A percentile compares a stretch with the other conserved stretches of the same genome.
Conservation (phyloP, 2,888 invertebrate genomes). For the Lithosia quadra region DNA sequence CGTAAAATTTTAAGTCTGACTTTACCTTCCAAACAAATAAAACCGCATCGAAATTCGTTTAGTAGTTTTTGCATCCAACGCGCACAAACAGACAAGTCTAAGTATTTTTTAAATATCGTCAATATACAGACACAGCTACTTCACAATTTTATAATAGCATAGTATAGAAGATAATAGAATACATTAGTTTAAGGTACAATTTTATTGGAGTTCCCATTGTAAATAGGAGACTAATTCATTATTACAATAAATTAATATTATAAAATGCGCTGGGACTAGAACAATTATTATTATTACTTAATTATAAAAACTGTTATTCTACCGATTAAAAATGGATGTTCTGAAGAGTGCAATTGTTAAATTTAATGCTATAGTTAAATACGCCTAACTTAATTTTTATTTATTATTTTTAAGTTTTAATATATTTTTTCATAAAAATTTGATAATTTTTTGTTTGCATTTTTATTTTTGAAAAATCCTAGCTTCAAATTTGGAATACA, state of each 20-base stretch:
- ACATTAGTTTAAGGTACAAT: not conserved
- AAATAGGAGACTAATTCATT: not conserved
- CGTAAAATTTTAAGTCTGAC: too few relatives aligned
- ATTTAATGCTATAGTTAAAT: not conserved
- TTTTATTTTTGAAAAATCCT: not conserved
- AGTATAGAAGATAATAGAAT: too few relatives aligned
- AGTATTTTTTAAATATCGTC: too few relatives aligned
- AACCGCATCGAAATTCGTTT: too few relatives aligned
- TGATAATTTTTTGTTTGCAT: not conserved
- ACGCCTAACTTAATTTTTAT: not conserved
- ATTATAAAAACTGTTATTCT: not conserved
- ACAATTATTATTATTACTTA: not conserved
- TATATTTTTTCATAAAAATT: not conserved
- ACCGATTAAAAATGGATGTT: not conserved
- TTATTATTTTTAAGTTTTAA: not conserved
- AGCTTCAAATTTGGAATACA: too few relatives aligned
- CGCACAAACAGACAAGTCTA: too few relatives aligned
- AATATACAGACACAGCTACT: too few relatives aligned
- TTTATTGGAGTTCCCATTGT: not conserved
- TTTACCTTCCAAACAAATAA: too few relatives aligned
- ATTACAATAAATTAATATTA: constrained; percentile 3
- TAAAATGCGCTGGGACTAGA: not conserved
- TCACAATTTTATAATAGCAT: too few relatives aligned
- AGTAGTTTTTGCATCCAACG: too few relatives aligned
- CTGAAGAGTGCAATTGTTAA: not conserved